phyloP scores from a whole-genome alignment of 2,888 invertebrate genomes.

The Stenchaetothrips biformis region DNA sequence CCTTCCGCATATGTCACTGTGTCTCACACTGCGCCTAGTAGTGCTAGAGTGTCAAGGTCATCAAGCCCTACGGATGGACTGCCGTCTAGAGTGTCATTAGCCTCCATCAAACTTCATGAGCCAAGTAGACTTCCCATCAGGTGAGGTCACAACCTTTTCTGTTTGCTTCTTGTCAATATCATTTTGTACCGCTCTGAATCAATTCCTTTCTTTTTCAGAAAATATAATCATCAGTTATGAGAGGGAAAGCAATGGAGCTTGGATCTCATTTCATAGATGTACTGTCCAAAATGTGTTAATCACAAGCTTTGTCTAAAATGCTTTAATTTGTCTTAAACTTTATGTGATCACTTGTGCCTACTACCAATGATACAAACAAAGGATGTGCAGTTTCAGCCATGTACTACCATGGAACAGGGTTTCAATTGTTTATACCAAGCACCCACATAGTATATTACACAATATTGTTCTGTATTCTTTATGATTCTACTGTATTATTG shows the following conservation, averaged over 20 bases:
- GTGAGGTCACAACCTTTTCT: not conserved
- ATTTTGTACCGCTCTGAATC: not conserved
- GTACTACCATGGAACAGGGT: too few relatives aligned
- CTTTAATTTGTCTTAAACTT: not conserved
- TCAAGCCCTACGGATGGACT: not conserved
- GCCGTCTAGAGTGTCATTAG: not conserved
- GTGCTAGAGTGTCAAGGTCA: not conserved
- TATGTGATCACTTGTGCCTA: not conserved
- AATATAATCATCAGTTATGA: slow-evolving; percentile 1
- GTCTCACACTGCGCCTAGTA: not conserved
- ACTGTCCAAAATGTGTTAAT: not conserved
- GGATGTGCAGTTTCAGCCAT: too few relatives aligned
- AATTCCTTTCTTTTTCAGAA: not conserved
- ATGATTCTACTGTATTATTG: not conserved
- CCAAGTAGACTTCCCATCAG: slow-evolving; percentile 2
- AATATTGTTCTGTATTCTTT: not conserved
- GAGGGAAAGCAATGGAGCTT: not conserved
- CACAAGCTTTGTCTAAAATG: not conserved
- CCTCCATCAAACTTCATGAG: slow-evolving; percentile 1
- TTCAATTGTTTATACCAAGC: too few relatives aligned
- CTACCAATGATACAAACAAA: not conserved
- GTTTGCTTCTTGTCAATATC: not conserved
- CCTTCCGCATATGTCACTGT: not conserved
- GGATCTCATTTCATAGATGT: not conserved
- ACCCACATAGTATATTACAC: too few relatives aligned